Evolutionary conservation across 2,113 vertebrate genomes (phyloP).

Genomic region (Chaenogobius annularis): DNA sequence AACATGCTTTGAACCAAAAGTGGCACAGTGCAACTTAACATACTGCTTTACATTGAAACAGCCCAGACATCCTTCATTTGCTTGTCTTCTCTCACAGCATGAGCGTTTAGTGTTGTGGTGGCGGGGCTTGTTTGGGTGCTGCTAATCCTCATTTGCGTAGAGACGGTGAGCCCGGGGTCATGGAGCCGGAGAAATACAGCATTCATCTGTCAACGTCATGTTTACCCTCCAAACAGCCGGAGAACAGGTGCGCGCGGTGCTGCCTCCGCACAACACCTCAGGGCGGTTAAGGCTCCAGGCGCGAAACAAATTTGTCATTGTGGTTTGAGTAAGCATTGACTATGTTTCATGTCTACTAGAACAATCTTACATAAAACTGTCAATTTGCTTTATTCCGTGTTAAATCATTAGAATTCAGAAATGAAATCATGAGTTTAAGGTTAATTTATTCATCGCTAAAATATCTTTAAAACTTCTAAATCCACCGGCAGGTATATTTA

Average conservation of each 20-base stretch:
- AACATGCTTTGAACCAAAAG: no score
- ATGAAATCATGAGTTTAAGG: no score
- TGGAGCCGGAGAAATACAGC: slow-evolving; percentile 6
- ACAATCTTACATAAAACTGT: not conserved
- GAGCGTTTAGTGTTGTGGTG: not conserved
- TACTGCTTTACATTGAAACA: not conserved
- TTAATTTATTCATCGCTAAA: no score
- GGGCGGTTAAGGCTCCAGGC: not conserved
- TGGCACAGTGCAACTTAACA: not conserved
- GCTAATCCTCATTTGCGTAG: slow-evolving; percentile 32
- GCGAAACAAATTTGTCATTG: not conserved
- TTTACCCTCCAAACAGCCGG: slow-evolving; percentile 38
- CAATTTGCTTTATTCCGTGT: not conserved
- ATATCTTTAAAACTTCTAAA: no score
- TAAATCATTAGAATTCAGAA: not conserved
- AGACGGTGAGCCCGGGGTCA: slow-evolving; percentile 18
- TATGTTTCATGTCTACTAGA: not conserved
- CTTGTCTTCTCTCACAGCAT: not conserved
- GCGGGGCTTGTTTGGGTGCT: slow-evolving; percentile 33
- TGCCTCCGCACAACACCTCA: not conserved
- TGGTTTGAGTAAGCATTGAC: not conserved
- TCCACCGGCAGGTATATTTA: no score
- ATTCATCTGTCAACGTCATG: slow-evolving; percentile 17
- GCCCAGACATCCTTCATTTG: not conserved
- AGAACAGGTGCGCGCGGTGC: slow-evolving; percentile 24